Evolutionary conservation across 2,888 invertebrate genomes (phyloP), one percentile per base, ranked within the genome.

Genomic region (Odontomyia ornata): DNA sequence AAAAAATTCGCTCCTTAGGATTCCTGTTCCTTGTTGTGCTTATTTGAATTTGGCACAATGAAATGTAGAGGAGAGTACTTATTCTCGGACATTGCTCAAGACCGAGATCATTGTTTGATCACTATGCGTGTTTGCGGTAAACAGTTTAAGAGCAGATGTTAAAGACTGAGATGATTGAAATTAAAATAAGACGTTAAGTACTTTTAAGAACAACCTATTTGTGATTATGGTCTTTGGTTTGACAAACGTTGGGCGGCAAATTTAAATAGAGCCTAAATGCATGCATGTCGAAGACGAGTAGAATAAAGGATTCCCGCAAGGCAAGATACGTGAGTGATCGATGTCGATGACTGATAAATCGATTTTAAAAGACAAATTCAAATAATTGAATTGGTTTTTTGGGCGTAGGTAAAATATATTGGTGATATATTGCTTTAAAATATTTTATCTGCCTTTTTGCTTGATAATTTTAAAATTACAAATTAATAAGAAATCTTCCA

Each of bases 91-190:
- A 73, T 73, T 73, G 23, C 56, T 57, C 30, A 30, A 57, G 69
- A 21, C 23, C 46, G 46, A 69, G 60, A 73, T 57, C 60, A 60
- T 73, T 73, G 60, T 73, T 18, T 73, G 57, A 73, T 73, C 60
- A 36, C 57, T 30, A 73, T 73, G 73, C 73, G 73, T 73, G 73
- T 73, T 73, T 73, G 73, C 73, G 73, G 73, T 73, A 73, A 57
- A 52, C 30, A 57, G 73, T 57, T 57, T 73, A 57, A 57, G 57
- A 56, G 73, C 73, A 73, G 73, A 73, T 73, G 73, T 69, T 47
- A 47, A 69, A 47, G 47, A 23, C 27, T 47, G 69, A 27, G 30
- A 69, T 69, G 47, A 69, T 69, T 69, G 69, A 69, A 46, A 69
- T 69, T 69, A 69, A 69, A 46, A 47, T 69, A 69, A 69, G 69